Percentiles rank a stretch among this genome's conserved stretches.
These are phyloP conservation scores for Champsocephalus esox DNA, from an alignment of 2,797 vertebrate species.

Conservation along the genomic window DNA sequence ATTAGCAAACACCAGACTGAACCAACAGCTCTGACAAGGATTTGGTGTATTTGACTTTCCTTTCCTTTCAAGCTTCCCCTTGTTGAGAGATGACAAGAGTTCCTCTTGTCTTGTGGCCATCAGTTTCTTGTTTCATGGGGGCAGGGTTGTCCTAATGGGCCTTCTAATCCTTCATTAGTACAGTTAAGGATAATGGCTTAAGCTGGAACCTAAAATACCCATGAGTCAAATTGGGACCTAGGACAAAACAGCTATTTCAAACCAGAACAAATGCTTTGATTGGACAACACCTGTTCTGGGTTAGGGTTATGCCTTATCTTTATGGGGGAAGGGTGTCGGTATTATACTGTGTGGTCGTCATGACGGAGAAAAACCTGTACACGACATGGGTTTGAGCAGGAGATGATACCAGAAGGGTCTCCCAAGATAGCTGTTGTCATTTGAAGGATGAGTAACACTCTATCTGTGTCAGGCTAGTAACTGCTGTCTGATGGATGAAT, in stretches of 20 bases:
- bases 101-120: constrained; percentile 5
- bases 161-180: constrained; percentile 32
- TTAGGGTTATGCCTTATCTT: constrained; percentile 32
- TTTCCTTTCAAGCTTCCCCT: neutral
- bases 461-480: constrained; percentile 41
- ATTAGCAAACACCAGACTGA: constrained; percentile 3
- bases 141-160: constrained; percentile 7
- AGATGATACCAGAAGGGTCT: constrained; percentile 15
- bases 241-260: constrained; percentile 33
- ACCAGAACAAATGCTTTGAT: constrained; percentile 53
- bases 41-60: constrained; percentile 24
- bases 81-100: neutral
- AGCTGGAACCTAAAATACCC: constrained; percentile 47
- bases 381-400: constrained; percentile 31
- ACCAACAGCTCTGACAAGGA: constrained; percentile 9
- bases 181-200: constrained; percentile 46
- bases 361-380: constrained; percentile 3
- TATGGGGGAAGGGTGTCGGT: neutral
- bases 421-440: constrained; percentile 20
- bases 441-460: constrained; percentile 46
- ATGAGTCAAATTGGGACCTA: constrained; percentile 41
- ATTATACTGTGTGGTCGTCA: constrained; percentile 9
- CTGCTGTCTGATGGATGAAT: constrained; percentile 45
- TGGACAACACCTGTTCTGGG: constrained; percentile 18
- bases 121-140: constrained; percentile 4